Base-by-base conservation (phyloP, 2,888 invertebrate species). In the Noctua janthina region DNA sequence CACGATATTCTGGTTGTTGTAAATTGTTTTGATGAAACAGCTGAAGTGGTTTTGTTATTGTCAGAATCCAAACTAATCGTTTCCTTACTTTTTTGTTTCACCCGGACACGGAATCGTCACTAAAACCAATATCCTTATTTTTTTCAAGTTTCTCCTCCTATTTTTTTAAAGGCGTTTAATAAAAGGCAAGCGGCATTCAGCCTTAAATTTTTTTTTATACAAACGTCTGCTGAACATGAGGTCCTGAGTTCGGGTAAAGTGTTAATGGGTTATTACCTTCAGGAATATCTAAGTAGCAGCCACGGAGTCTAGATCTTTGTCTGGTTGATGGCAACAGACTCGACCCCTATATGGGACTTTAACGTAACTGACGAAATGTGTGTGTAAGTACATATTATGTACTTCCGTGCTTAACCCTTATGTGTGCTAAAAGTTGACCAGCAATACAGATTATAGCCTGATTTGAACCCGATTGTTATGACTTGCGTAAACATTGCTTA, bases 71-170 rank as follows among this genome's bases (percentile, higher is more conserved):
- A 51, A 70, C n/a, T 8, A 64, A 59, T 70, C 3, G 23, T 84
- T 82, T 85, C 69, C 85, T 8, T 23, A 84, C 23, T 79, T 54
- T 54, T 85, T 82, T 82, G 11, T 35, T 23, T 54, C 7, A 68
- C 64, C 68, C 62, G 69, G 81, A 66, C 17, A 62, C 73, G 73
- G 81, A 82, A 84, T 56, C 43, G 35, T 17, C 17, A 43, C 17
- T 56, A 0, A 59, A 70, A 66, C 10, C n/a, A 64, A 66, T 70
- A 56, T 79, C 64, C 56, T 66, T 29, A 51, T 51, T 70, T 62
- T 70, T 70, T 67, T 74, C 43, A 62, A 35, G 51, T 71, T 70
- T 17, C 20, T 51, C 77, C n/a, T 20, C 64, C 2, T 20, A 10
- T 70, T 43, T 79, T 70, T 23, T 64, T 1, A 35, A 35, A 29